Conservation (phyloP, 1,140 invertebrate species). For the Dermatophagoides farinae region DNA sequence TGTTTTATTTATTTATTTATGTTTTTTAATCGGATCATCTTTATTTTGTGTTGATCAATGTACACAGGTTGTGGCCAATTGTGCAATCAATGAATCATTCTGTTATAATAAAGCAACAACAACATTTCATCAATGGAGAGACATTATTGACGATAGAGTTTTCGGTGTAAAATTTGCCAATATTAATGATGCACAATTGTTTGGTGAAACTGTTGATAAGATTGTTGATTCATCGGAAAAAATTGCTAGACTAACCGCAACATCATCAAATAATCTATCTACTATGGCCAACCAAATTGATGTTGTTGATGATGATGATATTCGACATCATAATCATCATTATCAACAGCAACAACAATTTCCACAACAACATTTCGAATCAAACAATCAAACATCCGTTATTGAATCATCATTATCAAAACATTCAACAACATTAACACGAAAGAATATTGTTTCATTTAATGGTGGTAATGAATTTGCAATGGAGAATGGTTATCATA, state of each 20-base stretch:
- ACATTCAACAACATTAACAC: not conserved
- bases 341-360: not conserved
- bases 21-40: not conserved
- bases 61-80: not conserved
- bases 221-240: not conserved
- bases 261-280: not conserved
- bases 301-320: not conserved
- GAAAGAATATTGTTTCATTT: not conserved
- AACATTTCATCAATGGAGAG: constrained; percentile 7
- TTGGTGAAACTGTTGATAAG: not conserved
- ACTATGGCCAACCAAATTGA: not conserved
- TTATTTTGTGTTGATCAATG: not conserved
- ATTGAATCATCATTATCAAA: not conserved
- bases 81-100: not conserved
- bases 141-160: not conserved
- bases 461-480: no score
- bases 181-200: constrained; percentile 8
- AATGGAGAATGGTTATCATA: not conserved
- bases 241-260: not conserved
- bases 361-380: not conserved
- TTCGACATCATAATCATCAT: not conserved
- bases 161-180: constrained; percentile 12
- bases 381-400: not conserved
- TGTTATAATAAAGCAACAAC: not conserved
- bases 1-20: not conserved